Evolutionary conservation across 64 coral and sea anemone genomes (phyloP).

Genomic region (Porites lutea): DNA sequence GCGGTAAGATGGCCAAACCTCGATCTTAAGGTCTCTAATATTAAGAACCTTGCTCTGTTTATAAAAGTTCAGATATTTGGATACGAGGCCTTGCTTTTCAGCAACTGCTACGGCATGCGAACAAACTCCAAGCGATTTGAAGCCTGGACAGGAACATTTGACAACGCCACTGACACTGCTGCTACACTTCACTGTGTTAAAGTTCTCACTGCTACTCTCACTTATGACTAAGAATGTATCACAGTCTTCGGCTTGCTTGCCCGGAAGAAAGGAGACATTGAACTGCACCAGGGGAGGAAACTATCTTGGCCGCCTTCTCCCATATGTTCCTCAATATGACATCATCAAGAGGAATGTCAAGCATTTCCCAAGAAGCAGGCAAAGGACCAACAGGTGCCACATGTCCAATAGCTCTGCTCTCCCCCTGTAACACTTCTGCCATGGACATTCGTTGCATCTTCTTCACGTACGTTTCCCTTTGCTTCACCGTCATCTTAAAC

Average conservation of each 20-base stretch:
- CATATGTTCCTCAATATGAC: slow-evolving; percentile 56
- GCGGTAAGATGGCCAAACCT: neutral
- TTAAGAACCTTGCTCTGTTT: slow-evolving; percentile 49
- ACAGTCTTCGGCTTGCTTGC: slow-evolving; percentile 30
- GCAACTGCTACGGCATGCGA: slow-evolving; percentile 72
- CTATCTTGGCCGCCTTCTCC: slow-evolving; percentile 71
- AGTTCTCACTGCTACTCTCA: slow-evolving; percentile 65
- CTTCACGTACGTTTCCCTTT: slow-evolving; percentile 54
- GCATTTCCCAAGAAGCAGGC: slow-evolving; percentile 48
- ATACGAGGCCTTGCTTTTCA: slow-evolving; percentile 63
- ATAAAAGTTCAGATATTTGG: slow-evolving; percentile 61
- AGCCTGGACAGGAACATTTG: slow-evolving; percentile 77
- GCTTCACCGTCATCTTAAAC: slow-evolving; percentile 70
- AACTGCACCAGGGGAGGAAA: slow-evolving; percentile 47
- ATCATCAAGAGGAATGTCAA: slow-evolving; percentile 62
- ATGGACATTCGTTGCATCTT: slow-evolving; percentile 51
- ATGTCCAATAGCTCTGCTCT: slow-evolving; percentile 4
- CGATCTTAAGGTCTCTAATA: neutral
- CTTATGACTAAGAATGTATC: slow-evolving; percentile 68
- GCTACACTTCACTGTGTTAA: slow-evolving; percentile 69
- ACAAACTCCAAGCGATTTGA: slow-evolving; percentile 69
- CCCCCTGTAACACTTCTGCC: slow-evolving; percentile 56
- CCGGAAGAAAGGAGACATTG: slow-evolving; percentile 62
- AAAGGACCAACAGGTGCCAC: slow-evolving; percentile 3
- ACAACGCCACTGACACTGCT: slow-evolving; percentile 20